Evolutionary conservation across 2,797 vertebrate genomes (phyloP), one percentile per base, ranked within the genome.

Genomic region (Trematomus bernacchii): DNA sequence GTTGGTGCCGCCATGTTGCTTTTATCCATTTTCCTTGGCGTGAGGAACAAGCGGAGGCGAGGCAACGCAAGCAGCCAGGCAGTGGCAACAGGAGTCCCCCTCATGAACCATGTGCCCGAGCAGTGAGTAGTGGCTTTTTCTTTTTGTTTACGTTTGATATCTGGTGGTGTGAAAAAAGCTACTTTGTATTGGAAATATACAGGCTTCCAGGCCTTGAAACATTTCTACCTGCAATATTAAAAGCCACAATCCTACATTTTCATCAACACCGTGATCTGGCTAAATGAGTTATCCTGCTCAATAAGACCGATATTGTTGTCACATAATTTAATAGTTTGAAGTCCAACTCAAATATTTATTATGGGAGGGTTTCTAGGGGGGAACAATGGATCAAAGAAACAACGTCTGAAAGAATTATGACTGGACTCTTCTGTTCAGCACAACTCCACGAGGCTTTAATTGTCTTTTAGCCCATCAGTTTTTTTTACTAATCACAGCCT

Each of bases 21-120:
- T 27, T 90, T 99, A 21, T 95, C 98, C 14, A 90, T 99, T 78
- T 97, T 95, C 77, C 89, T 99, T 51, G 96, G 93, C 6, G 11
- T 99, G 63, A 95, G 96, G 0, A 97, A 94, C 91, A 97, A 92
- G 90, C 94, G 89, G 76, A 91, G 92, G 70, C 77, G 70, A 3
- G 91, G 79, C 12, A 72, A 64, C 6, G 91, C 33, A 27, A 75
- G 44, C 16, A 79, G 6, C 90, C 95, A 2, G 52, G 85, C 14
- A 0, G 77, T 0, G 50, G 10, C 18, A 50, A 3, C 6, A 52
- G 87, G 30, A 19, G 65, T 1, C 2, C 40, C 62, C 30, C 82
- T 89, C 33, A 37, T 85, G 82, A 73, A 87, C 21, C 80, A 68
- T 0, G 64, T 63, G 30, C 3, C 79, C 2, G 74, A 73, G 54